Evolutionary conservation across 2,113 vertebrate species (phyloP).

Genomic region (Hoplias malabaricus): DNA sequence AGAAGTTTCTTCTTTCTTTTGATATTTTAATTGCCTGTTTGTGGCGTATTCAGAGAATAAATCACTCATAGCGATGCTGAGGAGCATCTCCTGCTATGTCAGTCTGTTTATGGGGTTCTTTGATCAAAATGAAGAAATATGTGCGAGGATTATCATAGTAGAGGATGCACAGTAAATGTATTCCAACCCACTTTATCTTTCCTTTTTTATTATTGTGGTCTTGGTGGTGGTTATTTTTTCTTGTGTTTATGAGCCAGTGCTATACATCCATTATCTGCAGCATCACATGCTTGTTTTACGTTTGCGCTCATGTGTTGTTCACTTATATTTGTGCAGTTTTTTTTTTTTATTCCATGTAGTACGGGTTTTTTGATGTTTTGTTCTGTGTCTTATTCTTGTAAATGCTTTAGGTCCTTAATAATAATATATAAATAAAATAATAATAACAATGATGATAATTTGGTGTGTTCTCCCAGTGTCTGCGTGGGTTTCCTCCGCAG

Average conservation of each 20-base stretch:
- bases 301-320: too few species aligned
- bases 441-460: too few species aligned
- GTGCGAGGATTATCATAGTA: not conserved
- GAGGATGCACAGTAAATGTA: not conserved
- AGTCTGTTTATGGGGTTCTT: slow-evolving; percentile 20
- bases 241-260: not conserved
- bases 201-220: too few species aligned
- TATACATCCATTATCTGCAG: not conserved
- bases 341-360: too few species aligned
- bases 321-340: too few species aligned
- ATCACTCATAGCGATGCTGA: not conserved
- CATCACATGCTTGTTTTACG: too few species aligned
- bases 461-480: too few species aligned
- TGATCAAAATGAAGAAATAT: slow-evolving; percentile 22
- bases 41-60: slow-evolving; percentile 24
- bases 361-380: not conserved
- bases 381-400: not conserved
- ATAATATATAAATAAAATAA: too few species aligned
- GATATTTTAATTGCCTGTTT: slow-evolving; percentile 29
- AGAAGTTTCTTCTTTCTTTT: slow-evolving; percentile 22
- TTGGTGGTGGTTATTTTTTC: too few species aligned
- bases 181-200: not conserved
- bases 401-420: too few species aligned
- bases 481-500: too few species aligned
- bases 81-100: not conserved